Evolutionary conservation across 30 jellyfish, hydroid and myxozoan species (phyloP).

Genomic region (Aurelia sp.): DNA sequence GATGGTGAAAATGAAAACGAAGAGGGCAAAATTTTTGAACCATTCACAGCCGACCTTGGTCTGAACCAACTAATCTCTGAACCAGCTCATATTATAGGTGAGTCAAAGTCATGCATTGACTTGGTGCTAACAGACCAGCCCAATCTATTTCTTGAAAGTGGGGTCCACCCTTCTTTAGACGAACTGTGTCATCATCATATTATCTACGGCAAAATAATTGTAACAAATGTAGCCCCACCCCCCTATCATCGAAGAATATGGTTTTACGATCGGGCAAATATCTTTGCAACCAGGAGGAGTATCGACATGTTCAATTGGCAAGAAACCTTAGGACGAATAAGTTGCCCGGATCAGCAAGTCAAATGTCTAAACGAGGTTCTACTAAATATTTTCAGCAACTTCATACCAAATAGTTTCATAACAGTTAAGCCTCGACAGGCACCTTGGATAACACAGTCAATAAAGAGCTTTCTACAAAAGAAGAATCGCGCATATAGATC

Average conservation of each 20-base stretch:
- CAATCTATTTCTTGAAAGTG: conserved; percentile 32
- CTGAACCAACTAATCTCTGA: conserved; percentile 39
- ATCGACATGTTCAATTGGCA: conserved; percentile 12
- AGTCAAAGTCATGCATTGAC: conserved; percentile 43
- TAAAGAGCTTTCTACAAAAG: conserved; percentile 1
- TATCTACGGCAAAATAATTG: conserved; percentile 20
- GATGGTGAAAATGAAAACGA: conserved; percentile 44
- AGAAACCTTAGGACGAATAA: neutral
- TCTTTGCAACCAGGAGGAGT: conserved; percentile 11
- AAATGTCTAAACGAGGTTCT: neutral
- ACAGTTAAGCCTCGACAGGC: conserved; percentile 52
- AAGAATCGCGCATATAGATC: too few relatives aligned
- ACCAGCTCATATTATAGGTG: conserved; percentile 41
- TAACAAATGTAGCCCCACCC: conserved; percentile 9
- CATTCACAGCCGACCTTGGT: conserved; percentile 40
- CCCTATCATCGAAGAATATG: conserved; percentile 9
- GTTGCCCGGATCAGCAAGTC: conserved; percentile 34
- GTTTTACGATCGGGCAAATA: conserved; percentile 28
- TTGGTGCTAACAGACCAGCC: conserved; percentile 48
- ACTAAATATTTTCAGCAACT: conserved; percentile 3
- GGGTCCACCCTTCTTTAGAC: conserved; percentile 56
- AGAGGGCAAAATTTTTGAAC: conserved; percentile 51
- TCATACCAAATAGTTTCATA: neutral
- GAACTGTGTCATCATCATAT: conserved; percentile 61
- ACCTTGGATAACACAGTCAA: conserved; percentile 40